Conservation (phyloP, 1,140 invertebrate species). For the Goniozus legneri region DNA sequence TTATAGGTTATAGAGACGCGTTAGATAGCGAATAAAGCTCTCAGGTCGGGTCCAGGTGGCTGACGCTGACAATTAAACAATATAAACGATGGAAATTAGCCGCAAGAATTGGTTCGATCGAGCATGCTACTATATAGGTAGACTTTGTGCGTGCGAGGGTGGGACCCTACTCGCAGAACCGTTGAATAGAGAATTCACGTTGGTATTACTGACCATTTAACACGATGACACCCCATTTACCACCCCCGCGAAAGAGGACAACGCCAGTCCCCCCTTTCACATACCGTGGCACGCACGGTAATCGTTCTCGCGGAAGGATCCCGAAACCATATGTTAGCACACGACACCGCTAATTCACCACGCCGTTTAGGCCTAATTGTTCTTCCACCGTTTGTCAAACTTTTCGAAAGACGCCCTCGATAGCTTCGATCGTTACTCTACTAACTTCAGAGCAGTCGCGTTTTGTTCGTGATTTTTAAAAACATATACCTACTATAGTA, state of each 20-base stretch:
- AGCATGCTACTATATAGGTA: no score
- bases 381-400: background rate
- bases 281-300: conserved; percentile 12
- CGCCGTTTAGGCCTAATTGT: background rate
- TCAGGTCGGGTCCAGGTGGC: conserved; percentile 27
- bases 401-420: background rate
- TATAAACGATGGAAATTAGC: conserved; percentile 33
- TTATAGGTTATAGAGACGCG: no score
- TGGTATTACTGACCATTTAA: conserved; percentile 34
- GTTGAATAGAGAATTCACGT: conserved; percentile 24
- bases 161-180: no score
- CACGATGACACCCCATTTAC: conserved; percentile 34
- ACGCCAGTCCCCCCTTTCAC: background rate
- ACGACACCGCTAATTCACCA: conserved; percentile 7
- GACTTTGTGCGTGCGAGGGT: no score
- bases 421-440: no score
- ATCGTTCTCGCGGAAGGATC: conserved; percentile 20
- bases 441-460: no score
- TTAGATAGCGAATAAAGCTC: no score
- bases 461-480: no score
- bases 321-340: conserved; percentile 30
- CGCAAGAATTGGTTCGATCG: conserved; percentile 25
- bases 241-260: conserved; percentile 25
- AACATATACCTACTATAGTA: no score
- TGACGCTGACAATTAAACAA: conserved; percentile 27